Percentiles rank a stretch among this genome's conserved stretches.
Evolutionary conservation across 2,797 vertebrate species (phyloP).

Genomic region (Acanthiza pusilla): DNA sequence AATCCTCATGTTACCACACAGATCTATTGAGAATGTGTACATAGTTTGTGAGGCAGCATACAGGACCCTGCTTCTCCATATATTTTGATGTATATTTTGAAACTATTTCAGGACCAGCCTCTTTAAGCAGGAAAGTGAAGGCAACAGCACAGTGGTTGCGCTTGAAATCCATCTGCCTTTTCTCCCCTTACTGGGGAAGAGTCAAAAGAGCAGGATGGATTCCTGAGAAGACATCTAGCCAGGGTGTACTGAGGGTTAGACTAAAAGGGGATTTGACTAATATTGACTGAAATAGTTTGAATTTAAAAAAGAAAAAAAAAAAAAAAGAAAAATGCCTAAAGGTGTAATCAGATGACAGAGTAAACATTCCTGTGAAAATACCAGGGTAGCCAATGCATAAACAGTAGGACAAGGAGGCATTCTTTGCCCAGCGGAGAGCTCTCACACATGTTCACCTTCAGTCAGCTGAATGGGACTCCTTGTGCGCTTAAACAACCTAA

Average conservation of each 20-base stretch:
- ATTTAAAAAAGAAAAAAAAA: background rate
- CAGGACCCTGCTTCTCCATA: background rate
- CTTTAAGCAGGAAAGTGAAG: background rate
- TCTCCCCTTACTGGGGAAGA: background rate
- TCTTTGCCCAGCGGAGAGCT: background rate
- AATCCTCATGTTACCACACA: background rate
- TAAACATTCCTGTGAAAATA: background rate
- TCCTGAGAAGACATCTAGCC: background rate
- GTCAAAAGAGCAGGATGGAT: background rate
- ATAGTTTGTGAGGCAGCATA: background rate
- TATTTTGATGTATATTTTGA: background rate
- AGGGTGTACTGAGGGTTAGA: background rate
- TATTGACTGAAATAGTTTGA: background rate
- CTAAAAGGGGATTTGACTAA: background rate
- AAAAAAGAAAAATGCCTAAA: background rate
- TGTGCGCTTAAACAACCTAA: background rate
- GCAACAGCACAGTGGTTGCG: rapidly evolving
- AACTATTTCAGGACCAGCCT: background rate
- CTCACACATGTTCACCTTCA: background rate
- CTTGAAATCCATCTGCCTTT: background rate
- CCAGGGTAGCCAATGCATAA: background rate
- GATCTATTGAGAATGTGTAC: background rate
- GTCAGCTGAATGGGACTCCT: background rate
- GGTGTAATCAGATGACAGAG: background rate
- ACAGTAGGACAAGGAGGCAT: constrained; percentile 28